These are phyloP conservation scores for Hassar affinis DNA, from an alignment of 2,113 vertebrate genomes.

Conservation along the genomic window DNA sequence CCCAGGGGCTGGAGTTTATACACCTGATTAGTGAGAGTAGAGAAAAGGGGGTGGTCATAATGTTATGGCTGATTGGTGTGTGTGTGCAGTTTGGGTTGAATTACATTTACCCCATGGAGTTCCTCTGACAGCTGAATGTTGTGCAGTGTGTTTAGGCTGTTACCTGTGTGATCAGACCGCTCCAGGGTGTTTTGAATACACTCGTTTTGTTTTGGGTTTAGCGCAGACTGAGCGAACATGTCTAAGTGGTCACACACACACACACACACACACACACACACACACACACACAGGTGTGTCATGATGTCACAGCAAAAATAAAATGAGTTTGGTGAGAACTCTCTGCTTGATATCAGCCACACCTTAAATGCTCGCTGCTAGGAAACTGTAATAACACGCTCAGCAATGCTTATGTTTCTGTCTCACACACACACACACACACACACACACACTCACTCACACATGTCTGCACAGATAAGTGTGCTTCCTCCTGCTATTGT, in stretches of 20 bases:
- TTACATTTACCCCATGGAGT: background rate
- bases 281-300: slow-evolving; percentile 24
- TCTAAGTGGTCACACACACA: background rate
- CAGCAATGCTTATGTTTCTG: background rate
- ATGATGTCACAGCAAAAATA: background rate
- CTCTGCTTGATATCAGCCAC: background rate
- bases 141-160: background rate
- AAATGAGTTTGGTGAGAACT: background rate
- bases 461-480: background rate
- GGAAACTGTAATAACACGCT: slow-evolving; percentile 15
- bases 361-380: slow-evolving; percentile 19
- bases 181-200: slow-evolving; percentile 42
- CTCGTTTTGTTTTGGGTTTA: slow-evolving; percentile 37
- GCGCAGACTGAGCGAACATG: background rate
- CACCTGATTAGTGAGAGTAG: too few relatives aligned
- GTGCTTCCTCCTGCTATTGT: background rate
- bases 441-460: background rate
- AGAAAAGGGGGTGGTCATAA: too few relatives aligned
- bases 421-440: background rate
- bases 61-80: too few relatives aligned
- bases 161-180: background rate
- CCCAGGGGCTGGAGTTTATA: too few relatives aligned
- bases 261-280: slow-evolving; percentile 22
- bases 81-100: background rate
- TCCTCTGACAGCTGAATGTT: background rate